Evolutionary conservation across 1,140 invertebrate species (phyloP), one percentile per base, ranked within the genome.

Genomic region (Brachionus sp.): DNA sequence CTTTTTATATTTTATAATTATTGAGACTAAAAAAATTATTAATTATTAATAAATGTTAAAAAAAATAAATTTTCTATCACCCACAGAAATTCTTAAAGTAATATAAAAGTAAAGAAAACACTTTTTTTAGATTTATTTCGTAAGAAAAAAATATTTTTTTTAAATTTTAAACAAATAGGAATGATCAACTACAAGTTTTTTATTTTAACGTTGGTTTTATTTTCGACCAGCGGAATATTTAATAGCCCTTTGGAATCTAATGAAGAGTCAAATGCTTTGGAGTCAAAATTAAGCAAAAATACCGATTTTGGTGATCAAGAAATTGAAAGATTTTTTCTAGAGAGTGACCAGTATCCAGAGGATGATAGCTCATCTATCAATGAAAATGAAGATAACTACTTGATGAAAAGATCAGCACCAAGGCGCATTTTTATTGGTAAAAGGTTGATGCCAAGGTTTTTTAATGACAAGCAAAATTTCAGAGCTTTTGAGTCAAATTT

Each of bases 391-490:
- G 35, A 73, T 16, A 73, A n/a, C 2, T 42, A 42, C 4, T 25
- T 75, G 19, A 25, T 25, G 23, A 80, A 80, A 44, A 57, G 23
- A n/a, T 80, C 77, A 25, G 77, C 77, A 10, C 77, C 77, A 10
- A 80, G 77, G 23, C 77, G 77, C 7, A 80, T 80, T 29, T 80
- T 80, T 19, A 80, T 80, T 53, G 77, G 77, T 5, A 62, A 80
- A 37, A 35, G 66, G 37, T 39, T 37, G 5, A 9, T 39, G 9
- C 46, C 42, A 33, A 78, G 77, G 42, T 23, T 73, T 73, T 73
- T 39, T 9, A 12, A 4, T 13, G 25, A 75, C 29, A 75, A 75
- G 4, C 39, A 9, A 44, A 46, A 44, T 23, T 50, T 50, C 3
- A 50, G 39, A 16, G 29, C 23, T 9, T 50, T 50, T 23, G 13